A percentile compares a stretch with the other conserved stretches of the same genome.
These are phyloP conservation scores for Psophia crepitans DNA, from an alignment of 2,113 vertebrate genomes.

Conservation along the genomic window DNA sequence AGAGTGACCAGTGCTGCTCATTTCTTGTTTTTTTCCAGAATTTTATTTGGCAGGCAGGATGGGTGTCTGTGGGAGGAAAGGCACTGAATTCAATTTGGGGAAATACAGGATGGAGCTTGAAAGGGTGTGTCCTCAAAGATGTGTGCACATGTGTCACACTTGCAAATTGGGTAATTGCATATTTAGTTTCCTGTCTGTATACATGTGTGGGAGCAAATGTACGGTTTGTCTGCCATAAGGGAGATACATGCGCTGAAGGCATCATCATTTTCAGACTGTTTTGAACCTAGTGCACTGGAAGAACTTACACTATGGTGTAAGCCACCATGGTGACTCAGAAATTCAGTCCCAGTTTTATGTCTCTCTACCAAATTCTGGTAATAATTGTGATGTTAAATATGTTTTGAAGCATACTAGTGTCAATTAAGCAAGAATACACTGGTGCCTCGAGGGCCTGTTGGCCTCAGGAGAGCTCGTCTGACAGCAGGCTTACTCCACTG, in stretches of 20 bases:
- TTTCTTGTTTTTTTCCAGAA: slow-evolving; percentile 56
- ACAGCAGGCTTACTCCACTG: neutral
- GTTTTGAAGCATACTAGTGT: neutral
- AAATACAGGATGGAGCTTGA: slow-evolving; percentile 29
- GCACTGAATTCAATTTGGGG: slow-evolving; percentile 41
- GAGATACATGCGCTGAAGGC: neutral
- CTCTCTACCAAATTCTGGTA: neutral
- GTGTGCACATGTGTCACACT: slow-evolving; percentile 54
- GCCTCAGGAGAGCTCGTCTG: neutral
- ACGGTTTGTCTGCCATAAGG: slow-evolving; percentile 26
- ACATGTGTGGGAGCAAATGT: slow-evolving; percentile 62
- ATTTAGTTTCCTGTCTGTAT: slow-evolving; percentile 54
- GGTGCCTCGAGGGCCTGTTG: neutral
- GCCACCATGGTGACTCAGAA: neutral
- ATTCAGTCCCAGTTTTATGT: neutral
- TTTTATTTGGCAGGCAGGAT: slow-evolving; percentile 52
- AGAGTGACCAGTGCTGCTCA: neutral
- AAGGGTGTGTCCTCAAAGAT: slow-evolving; percentile 37
- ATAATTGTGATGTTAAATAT: neutral
- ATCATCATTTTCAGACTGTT: slow-evolving; percentile 1
- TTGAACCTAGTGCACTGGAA: slow-evolving; percentile 25
- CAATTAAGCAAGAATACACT: neutral
- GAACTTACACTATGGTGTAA: neutral
- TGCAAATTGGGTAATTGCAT: slow-evolving; percentile 54
- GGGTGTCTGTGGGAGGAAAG: slow-evolving; percentile 49